Evolutionary conservation across 2,113 vertebrate genomes (phyloP), one percentile per base, ranked within the genome.

Genomic region (Rutilus rutilus): DNA sequence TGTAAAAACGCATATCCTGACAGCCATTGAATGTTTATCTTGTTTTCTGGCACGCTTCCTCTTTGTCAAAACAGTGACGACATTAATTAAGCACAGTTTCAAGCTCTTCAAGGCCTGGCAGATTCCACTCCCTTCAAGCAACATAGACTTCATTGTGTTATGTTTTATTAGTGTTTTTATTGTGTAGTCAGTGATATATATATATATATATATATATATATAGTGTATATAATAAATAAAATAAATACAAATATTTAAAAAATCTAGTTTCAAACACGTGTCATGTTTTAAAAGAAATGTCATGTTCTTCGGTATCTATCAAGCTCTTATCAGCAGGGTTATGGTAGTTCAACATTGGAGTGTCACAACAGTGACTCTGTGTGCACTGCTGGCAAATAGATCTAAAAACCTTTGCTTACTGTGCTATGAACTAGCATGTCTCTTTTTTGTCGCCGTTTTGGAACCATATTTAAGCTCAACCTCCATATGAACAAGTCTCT

Each of bases 11-110:
- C 77, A 84, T 83, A 81, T 75, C 74, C 85, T 59, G 84, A 83
- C 76, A 69, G 33, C 62, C 78, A 78, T 75, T 81, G 85, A 52
- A 82, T 92, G 89, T 93, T 92, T 90, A 89, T 93, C 88, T 90
- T 92, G 74, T 89, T 89, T 87, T 36, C 85, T 91, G 89, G 84
- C 67, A 79, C 89, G 78, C 77, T 89, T 62, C 90, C 87, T 91
- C 90, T 91, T 90, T 91, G 91, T 93, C 92, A 94, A 92, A 94
- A 92, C 90, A 93, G 93, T 91, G 90, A 92, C 90, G 92, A 92
- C 57, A 91, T 91, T 92, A 89, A 92, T 94, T 92, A 91, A 89
- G 81, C 85, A 86, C 86, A 39, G 82, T 86, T 91, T 80, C 77
- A 74, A 87, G 87, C 85, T 83, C 79, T 73, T 64, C 71, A 50